These are phyloP conservation scores for Tetramorium parvispinum DNA, from an alignment of 1,140 invertebrate genomes.

Conservation along the genomic window DNA sequence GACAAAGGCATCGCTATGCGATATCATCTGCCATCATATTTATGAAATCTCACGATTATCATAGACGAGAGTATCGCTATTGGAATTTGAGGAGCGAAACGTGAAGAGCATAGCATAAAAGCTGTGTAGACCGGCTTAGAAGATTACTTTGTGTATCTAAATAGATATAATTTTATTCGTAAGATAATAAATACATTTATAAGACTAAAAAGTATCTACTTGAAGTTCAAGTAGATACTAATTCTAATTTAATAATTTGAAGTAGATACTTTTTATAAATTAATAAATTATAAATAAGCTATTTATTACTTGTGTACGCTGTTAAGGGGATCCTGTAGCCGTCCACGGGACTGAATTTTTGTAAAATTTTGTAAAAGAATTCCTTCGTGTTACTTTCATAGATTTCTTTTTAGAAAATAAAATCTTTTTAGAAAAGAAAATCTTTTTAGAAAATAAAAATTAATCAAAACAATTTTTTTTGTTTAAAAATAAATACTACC, in stretches of 20 bases:
- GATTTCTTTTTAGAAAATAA: too few relatives aligned
- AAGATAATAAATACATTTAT: not conserved
- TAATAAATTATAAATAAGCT: not conserved
- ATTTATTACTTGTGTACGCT: not conserved
- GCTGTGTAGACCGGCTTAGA: not conserved
- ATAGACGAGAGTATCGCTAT: not conserved
- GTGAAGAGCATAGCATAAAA: not conserved
- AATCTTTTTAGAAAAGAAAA: too few relatives aligned
- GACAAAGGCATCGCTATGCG: constrained; percentile 25
- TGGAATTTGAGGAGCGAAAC: not conserved
- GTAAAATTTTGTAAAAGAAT: too few relatives aligned
- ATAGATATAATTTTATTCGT: not conserved
- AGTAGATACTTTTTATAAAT: too few relatives aligned
- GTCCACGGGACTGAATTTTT: too few relatives aligned
- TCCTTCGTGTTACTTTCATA: too few relatives aligned
- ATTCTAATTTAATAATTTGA: not conserved
- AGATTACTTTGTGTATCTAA: not conserved
- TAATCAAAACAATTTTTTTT: too few relatives aligned
- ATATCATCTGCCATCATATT: constrained; percentile 27
- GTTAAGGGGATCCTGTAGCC: too few relatives aligned
- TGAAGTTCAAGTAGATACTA: too few relatives aligned
- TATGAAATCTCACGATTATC: constrained; percentile 24
- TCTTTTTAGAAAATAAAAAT: too few relatives aligned
- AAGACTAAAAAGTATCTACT: not conserved
- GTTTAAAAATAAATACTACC: too few relatives aligned